Percentiles rank a stretch among this genome's conserved stretches.
phyloP scores from a whole-genome alignment of 2,113 vertebrate genomes.

The Orthonyx spaldingii region DNA sequence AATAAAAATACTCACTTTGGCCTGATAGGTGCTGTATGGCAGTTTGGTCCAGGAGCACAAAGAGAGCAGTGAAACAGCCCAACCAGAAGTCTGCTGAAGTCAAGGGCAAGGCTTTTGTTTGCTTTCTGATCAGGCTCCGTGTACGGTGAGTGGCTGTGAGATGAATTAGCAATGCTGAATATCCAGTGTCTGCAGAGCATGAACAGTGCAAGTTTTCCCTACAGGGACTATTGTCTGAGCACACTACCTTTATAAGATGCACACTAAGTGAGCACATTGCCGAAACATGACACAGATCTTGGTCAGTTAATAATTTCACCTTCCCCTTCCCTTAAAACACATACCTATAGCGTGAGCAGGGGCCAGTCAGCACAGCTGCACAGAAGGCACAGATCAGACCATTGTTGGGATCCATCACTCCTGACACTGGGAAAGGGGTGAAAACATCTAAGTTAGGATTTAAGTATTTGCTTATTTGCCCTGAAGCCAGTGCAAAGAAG shows the following conservation, averaged over 20 bases:
- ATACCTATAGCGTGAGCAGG: rapidly evolving
- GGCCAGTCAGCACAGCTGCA: neutral
- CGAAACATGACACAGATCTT: neutral
- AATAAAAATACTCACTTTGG: neutral
- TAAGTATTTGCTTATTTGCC: neutral
- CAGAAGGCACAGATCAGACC: neutral
- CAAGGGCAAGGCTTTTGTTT: neutral
- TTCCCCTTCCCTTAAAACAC: neutral
- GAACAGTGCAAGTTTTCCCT: neutral
- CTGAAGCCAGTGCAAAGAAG: neutral
- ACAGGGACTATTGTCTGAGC: neutral
- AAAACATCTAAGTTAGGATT: neutral
- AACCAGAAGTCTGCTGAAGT: neutral
- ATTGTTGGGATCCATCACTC: neutral
- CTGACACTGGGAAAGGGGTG: neutral
- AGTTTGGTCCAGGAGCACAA: neutral
- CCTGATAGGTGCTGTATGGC: neutral
- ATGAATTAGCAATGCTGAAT: neutral
- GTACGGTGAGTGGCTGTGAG: neutral
- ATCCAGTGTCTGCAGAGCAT: neutral
- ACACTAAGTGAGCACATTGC: neutral
- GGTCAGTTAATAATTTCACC: neutral
- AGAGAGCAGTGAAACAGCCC: neutral
- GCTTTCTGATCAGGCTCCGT: neutral
- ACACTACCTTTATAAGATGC: neutral